A percentile compares a stretch with the other conserved stretches of the same genome.
These are phyloP conservation scores for Montipora foliosa DNA, from an alignment of 64 coral and sea anemone genomes.

Conservation along the genomic window DNA sequence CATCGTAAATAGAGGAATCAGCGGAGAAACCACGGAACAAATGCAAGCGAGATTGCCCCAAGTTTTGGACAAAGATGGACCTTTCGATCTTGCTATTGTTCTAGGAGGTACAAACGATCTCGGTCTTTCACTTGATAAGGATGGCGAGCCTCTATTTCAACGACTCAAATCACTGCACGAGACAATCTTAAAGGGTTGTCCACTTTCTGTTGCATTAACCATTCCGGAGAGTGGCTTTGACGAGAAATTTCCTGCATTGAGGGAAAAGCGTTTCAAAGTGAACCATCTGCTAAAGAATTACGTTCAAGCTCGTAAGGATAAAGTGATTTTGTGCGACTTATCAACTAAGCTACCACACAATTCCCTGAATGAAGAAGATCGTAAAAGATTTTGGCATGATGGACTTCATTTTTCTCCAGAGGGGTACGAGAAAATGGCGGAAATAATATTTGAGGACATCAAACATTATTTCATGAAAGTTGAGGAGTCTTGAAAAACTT, in stretches of 20 bases:
- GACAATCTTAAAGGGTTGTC: conserved; percentile 4
- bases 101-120: conserved; percentile 79
- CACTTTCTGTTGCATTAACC: conserved; percentile 52
- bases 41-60: conserved; percentile 15
- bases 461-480: background rate
- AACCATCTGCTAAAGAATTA: conserved; percentile 56
- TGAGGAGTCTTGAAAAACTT: background rate
- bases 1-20: conserved; percentile 66
- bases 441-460: conserved; percentile 32
- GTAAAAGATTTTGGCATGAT: conserved; percentile 60
- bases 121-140: background rate
- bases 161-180: conserved; percentile 73
- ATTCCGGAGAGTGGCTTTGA: conserved; percentile 74
- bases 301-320: conserved; percentile 19
- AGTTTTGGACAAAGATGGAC: conserved; percentile 6
- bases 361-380: conserved; percentile 56
- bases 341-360: conserved; percentile 51
- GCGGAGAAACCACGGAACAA: conserved; percentile 54
- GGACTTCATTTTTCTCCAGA: conserved; percentile 12
- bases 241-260: background rate
- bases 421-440: conserved; percentile 42
- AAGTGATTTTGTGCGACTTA: conserved; percentile 61
- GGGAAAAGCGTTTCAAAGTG: conserved; percentile 49
- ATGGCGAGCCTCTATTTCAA: conserved; percentile 53
- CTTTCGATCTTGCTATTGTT: conserved; percentile 66